phyloP scores from a whole-genome alignment of 2,888 invertebrate genomes.

The Callyntrura sp. region DNA sequence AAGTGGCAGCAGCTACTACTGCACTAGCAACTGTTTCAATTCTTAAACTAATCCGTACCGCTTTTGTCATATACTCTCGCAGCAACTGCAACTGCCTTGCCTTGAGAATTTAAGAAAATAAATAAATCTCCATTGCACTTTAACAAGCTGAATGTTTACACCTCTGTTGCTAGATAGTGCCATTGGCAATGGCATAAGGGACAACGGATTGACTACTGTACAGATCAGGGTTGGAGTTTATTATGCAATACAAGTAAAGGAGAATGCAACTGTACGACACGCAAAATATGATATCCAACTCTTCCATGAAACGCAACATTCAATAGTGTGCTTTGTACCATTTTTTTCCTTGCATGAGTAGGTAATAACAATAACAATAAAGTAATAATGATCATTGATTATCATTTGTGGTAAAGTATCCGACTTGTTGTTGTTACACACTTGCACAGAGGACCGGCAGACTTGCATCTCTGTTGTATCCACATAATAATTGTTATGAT shows the following conservation, averaged over 20 bases:
- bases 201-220: neutral
- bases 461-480: neutral
- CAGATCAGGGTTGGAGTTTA: too few relatives aligned
- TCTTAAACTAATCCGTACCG: too few relatives aligned
- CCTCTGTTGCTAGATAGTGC: neutral
- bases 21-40: neutral
- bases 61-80: too few relatives aligned
- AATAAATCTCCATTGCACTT: slow-evolving; percentile 31
- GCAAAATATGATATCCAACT: too few relatives aligned
- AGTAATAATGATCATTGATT: slow-evolving; percentile 17
- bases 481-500: slow-evolving; percentile 37
- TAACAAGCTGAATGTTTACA: neutral
- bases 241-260: too few relatives aligned
- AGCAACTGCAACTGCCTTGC: slow-evolving; percentile 7
- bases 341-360: too few relatives aligned
- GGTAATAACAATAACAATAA: slow-evolving; percentile 5
- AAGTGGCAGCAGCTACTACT: too few relatives aligned
- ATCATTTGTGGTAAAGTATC: neutral
- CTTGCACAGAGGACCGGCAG: too few relatives aligned
- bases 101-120: slow-evolving; percentile 40
- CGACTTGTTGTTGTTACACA: too few relatives aligned
- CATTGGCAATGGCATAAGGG: neutral
- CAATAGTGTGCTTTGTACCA: neutral
- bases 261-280: too few relatives aligned
- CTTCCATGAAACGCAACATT: too few relatives aligned